phyloP scores from a whole-genome alignment of 2,888 invertebrate species.

The Drosophila macrospina region DNA sequence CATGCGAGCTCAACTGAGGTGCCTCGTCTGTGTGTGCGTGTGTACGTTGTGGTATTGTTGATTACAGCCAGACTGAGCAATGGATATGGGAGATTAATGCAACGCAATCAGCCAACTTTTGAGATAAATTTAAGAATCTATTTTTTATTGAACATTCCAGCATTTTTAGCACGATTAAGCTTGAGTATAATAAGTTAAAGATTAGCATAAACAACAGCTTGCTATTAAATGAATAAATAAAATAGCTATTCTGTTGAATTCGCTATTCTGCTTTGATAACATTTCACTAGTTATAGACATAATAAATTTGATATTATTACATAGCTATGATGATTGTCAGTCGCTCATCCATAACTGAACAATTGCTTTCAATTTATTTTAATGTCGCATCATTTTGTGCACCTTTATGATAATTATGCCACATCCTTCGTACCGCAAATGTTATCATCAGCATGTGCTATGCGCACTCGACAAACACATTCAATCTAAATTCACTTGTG shows the following conservation, averaged over 20 bases:
- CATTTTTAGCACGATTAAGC: background rate
- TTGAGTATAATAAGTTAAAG: too few species aligned
- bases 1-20: slow-evolving; percentile 11
- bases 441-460: slow-evolving; percentile 6
- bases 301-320: background rate
- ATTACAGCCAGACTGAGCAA: slow-evolving; percentile 20
- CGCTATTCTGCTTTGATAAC: too few species aligned
- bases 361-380: slow-evolving; percentile 6
- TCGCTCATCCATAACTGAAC: background rate
- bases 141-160: slow-evolving; percentile 1
- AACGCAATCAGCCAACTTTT: slow-evolving; percentile 27
- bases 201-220: too few species aligned
- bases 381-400: slow-evolving; percentile 14
- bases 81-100: slow-evolving; percentile 34
- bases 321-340: background rate
- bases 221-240: background rate
- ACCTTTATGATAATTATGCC: slow-evolving; percentile 9
- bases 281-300: too few species aligned
- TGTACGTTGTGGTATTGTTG: slow-evolving; percentile 17
- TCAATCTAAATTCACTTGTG: slow-evolving; percentile 26
- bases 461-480: background rate
- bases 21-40: slow-evolving; percentile 5
- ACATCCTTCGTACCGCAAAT: background rate
- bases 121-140: slow-evolving; percentile 4
- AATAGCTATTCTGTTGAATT: too few species aligned